A percentile compares a stretch with the other conserved stretches of the same genome.
Evolutionary conservation across 1,140 invertebrate genomes (phyloP).

Genomic region (Drosophila parvula): DNA sequence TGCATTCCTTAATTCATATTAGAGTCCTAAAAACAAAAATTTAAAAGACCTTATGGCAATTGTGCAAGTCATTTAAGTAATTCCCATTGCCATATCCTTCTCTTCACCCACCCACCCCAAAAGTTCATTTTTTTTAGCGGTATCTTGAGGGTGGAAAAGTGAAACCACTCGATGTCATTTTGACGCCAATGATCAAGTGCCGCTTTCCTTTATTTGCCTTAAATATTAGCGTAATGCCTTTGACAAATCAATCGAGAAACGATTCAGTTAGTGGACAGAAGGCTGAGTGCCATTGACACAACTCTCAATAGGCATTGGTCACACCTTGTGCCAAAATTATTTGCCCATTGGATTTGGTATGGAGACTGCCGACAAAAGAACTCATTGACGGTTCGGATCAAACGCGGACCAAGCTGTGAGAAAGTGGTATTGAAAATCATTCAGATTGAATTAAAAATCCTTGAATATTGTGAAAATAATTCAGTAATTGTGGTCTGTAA

Average conservation of each 20-base stretch:
- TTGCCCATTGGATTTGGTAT: conserved; percentile 33
- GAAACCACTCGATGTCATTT: conserved; percentile 70
- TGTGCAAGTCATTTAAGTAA: conserved; percentile 30
- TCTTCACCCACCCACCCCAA: conserved; percentile 3
- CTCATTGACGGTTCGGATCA: conserved; percentile 67
- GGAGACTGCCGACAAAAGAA: conserved; percentile 43
- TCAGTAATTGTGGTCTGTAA: not conserved
- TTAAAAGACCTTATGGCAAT: conserved; percentile 14
- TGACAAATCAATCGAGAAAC: conserved; percentile 74
- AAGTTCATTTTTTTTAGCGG: conserved; percentile 1
- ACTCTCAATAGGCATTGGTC: conserved; percentile 36
- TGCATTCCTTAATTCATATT: not conserved
- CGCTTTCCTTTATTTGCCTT: conserved; percentile 66
- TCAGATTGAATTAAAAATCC: conserved; percentile 21
- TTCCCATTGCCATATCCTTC: not conserved
- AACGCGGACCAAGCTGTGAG: conserved; percentile 50
- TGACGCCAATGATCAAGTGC: conserved; percentile 50
- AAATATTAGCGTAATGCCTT: conserved; percentile 73
- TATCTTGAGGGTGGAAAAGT: conserved; percentile 46
- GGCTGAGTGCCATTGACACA: conserved; percentile 50
- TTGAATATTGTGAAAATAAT: not conserved
- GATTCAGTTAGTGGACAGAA: conserved; percentile 46
- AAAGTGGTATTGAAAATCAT: conserved; percentile 39
- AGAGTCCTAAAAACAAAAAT: not conserved
- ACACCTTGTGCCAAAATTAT: conserved; percentile 53